A percentile compares a stretch with the other conserved stretches of the same genome.
phyloP scores from a whole-genome alignment of 2,113 vertebrate genomes.

The Patagioenas fasciata region DNA sequence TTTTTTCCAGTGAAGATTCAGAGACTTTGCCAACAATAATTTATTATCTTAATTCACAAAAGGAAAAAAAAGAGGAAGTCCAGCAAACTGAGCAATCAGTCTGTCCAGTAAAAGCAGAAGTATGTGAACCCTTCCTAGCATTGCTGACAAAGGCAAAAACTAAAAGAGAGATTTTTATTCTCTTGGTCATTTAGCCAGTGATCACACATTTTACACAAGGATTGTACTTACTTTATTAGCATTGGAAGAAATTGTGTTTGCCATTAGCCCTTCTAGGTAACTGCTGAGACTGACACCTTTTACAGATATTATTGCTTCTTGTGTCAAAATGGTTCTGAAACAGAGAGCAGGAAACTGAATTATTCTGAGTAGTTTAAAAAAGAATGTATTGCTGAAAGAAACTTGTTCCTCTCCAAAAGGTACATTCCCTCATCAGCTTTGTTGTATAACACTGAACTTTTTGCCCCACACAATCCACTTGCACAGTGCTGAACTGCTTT shows the following conservation, averaged over 20 bases:
- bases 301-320: slow-evolving; percentile 96
- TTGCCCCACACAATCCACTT: background rate
- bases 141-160: background rate
- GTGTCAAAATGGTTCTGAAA: slow-evolving; percentile 90
- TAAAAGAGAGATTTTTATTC: background rate
- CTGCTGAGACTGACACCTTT: slow-evolving; percentile 97
- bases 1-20: background rate
- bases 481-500: background rate
- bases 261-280: slow-evolving; percentile 95
- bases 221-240: slow-evolving; percentile 87
- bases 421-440: background rate
- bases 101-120: background rate
- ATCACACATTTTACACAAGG: background rate
- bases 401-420: background rate
- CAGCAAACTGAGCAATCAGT: background rate
- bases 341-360: background rate
- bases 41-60: background rate
- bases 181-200: background rate
- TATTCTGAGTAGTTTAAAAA: background rate
- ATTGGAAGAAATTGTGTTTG: slow-evolving; percentile 90
- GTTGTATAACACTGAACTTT: background rate
- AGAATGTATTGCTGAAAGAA: background rate
- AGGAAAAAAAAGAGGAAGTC: background rate
- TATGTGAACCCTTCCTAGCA: background rate
- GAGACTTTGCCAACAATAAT: background rate